phyloP scores from a whole-genome alignment of 2,888 invertebrate species.

The Hemithea aestivaria region DNA sequence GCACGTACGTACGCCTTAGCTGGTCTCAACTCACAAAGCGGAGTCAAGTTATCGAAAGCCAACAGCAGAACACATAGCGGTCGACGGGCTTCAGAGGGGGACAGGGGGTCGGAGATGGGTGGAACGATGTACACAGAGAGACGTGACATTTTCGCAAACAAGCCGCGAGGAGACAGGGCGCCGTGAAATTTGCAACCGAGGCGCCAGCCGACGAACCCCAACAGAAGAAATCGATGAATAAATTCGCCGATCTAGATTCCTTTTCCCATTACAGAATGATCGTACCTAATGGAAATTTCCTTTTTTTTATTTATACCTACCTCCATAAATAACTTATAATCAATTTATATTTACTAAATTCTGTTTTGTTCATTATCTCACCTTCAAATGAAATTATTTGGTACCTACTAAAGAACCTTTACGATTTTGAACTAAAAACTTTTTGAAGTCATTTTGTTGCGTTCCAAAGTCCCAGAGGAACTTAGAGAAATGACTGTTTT shows the following conservation, averaged over 20 bases:
- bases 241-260: constrained; percentile 31
- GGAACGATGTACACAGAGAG: constrained; percentile 38
- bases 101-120: constrained; percentile 25
- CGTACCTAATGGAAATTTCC: constrained; percentile 5
- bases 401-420: too few species aligned
- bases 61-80: constrained; percentile 47
- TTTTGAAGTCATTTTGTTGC: too few species aligned
- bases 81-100: constrained; percentile 30
- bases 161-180: constrained; percentile 43
- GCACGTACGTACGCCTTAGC: constrained; percentile 35
- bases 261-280: constrained; percentile 9
- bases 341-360: too few species aligned
- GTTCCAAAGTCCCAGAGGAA: constrained; percentile 2
- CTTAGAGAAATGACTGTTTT: constrained; percentile 11
- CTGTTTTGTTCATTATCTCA: too few species aligned
- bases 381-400: too few species aligned
- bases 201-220: constrained; percentile 44
- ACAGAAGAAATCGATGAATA: constrained; percentile 57
- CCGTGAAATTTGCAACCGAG: constrained; percentile 53
- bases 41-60: constrained; percentile 46
- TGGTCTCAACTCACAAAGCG: constrained; percentile 27
- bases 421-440: too few species aligned
- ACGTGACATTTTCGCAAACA: constrained; percentile 72
- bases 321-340: not conserved
- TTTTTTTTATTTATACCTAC: constrained; percentile 3